Base-by-base conservation (phyloP, 2,113 vertebrate species). In the Istiophorus platypterus region DNA sequence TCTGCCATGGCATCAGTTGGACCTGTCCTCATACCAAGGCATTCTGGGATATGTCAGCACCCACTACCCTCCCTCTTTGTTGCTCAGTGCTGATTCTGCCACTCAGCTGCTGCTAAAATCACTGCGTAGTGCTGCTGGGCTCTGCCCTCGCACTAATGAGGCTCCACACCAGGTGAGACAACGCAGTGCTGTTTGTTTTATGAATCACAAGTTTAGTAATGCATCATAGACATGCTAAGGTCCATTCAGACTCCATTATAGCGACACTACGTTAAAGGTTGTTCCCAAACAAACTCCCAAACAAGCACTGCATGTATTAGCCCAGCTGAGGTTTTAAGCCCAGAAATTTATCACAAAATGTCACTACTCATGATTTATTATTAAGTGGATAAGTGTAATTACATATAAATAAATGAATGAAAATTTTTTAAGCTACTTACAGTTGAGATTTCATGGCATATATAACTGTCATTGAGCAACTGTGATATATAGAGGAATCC, bases 1-100 rank as follows among this genome's bases (percentile, higher is more conserved):
- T 45, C 94, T 99, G 51, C 97, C 98, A 0, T 99, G 98, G 97
- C 95, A 99, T 62, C 95, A 97, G 3, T 94, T 99, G 91, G 96
- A 97, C 88, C 90, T 95, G 54, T 92, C 95, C 0, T 97, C 98
- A 0, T 99, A 98, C 27, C 95, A 97, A 76, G 96, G 96, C 66
- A 94, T 98, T 86, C 93, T 97, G 65, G 89, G 89, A 82, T 99
- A 99, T 74, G 96, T 98, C 61, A 96, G 92, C 90, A 98, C 95
- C 80, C 97, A 99, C 86, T 99, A 99, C 79, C 95, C 96, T 37
- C 95, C 97, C 0, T 95, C 96, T 1, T 85, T 97, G 74, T 91
- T 99, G 85, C 94, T 99, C 78, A 95, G 93, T 47, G 88, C 92
- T 24, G 95, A 97, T 75, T 83, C 96, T 59, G 95, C 95, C 2